Percentiles rank a stretch among this genome's conserved stretches.
These are phyloP conservation scores for Meliscaeva auricollis DNA, from an alignment of 2,888 invertebrate species.

Conservation along the genomic window DNA sequence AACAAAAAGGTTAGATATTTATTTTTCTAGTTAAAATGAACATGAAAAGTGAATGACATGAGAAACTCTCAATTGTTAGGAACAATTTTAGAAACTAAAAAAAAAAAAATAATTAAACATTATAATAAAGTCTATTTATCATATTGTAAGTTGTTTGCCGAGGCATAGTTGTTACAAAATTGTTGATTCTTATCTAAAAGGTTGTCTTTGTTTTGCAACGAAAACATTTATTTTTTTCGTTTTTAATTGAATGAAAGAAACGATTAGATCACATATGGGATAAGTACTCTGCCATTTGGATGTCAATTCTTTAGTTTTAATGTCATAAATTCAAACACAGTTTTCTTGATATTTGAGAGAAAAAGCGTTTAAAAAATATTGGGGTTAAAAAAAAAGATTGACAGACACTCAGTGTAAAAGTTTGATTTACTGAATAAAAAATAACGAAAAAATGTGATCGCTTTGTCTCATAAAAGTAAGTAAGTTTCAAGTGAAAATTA, in stretches of 20 bases:
- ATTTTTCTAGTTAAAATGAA: conserved; percentile 26
- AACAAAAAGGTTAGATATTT: conserved; percentile 26
- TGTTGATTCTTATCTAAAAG: conserved; percentile 26
- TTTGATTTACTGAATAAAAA: too few relatives aligned
- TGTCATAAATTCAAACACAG: conserved; percentile 11
- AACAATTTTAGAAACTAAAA: conserved; percentile 20
- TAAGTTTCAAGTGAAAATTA: too few relatives aligned
- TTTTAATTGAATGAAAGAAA: conserved; percentile 5
- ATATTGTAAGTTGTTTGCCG: conserved; percentile 31
- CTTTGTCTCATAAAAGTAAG: too few relatives aligned
- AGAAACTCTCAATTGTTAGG: conserved; percentile 56
- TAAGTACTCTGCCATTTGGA: not conserved
- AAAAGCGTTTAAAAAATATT: too few relatives aligned
- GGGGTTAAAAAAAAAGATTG: too few relatives aligned
- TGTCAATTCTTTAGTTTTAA: not conserved
- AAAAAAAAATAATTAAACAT: conserved; percentile 23
- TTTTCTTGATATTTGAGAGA: too few relatives aligned
- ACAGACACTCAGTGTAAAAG: too few relatives aligned
- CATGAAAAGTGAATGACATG: conserved; percentile 64
- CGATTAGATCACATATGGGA: not conserved
- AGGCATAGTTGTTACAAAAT: conserved; percentile 18
- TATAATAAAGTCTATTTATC: conserved; percentile 37
- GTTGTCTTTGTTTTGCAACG: conserved; percentile 19
- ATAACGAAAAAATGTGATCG: too few relatives aligned
- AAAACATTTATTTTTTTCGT: not conserved